These are phyloP conservation scores for Pantherophis alleghaniensis DNA, from an alignment of 2,797 vertebrate species.

Conservation along the genomic window DNA sequence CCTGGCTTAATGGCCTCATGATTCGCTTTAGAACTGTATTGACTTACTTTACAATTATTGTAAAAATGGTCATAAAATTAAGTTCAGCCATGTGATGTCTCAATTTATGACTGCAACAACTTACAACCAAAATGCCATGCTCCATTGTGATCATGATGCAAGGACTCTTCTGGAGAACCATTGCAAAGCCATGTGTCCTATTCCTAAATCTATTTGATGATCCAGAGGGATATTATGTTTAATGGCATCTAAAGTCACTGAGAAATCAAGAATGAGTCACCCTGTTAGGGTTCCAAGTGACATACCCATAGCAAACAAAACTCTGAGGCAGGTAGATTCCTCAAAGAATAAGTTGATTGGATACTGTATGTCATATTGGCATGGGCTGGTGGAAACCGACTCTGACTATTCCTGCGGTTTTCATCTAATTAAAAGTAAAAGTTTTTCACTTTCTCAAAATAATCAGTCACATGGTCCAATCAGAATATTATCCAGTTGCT, in stretches of 20 bases:
- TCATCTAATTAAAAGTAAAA: too few relatives aligned
- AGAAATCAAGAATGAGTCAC: neutral
- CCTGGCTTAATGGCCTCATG: neutral
- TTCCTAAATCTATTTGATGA: neutral
- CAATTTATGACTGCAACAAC: neutral
- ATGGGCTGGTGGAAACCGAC: too few relatives aligned
- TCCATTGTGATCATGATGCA: neutral
- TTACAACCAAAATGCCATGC: neutral
- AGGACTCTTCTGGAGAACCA: neutral
- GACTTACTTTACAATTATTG: neutral
- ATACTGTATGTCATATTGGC: too few relatives aligned
- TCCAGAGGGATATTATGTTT: neutral
- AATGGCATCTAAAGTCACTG: neutral
- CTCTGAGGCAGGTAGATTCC: too few relatives aligned
- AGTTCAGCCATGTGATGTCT: neutral
- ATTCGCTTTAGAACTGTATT: neutral
- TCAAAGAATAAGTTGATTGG: too few relatives aligned
- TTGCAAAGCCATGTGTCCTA: neutral
- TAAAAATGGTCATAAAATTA: neutral
- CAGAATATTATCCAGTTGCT: too few relatives aligned
- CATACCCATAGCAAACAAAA: too few relatives aligned
- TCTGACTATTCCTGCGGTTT: too few relatives aligned
- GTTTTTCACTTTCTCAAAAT: too few relatives aligned
- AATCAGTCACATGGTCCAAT: too few relatives aligned
- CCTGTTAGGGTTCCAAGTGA: too few relatives aligned